Base-by-base conservation (phyloP, 2,888 invertebrate genomes). In the Galeopsomyia nigrocyanea region DNA sequence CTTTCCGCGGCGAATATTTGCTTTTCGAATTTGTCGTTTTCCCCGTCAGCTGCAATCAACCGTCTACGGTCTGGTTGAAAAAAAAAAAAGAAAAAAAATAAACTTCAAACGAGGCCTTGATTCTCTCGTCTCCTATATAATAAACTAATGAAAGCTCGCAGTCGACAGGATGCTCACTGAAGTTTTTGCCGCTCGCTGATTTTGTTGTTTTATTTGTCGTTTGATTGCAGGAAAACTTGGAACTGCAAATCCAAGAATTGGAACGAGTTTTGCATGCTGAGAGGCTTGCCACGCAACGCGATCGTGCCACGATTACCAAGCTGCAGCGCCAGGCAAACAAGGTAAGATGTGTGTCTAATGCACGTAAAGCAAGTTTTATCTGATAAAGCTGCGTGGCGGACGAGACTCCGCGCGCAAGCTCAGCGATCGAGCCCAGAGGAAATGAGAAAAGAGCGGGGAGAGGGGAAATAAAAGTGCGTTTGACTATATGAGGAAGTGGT, bases 231-330 rank as follows among this genome's bases (percentile, higher is more conserved):
- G 84, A 84, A 66, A 82, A 80, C 63, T 65, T 84, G 75, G 84
- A 84, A 68, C 81, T 81, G 51, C 78, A 81, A 64, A 83, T 84
- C 10, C 81, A 80, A 51, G 83, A 84, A 74, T 75, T 84, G 75
- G 84, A 84, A 61, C 81, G 81, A 70, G 79, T 81, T 39, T 75
- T 84, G 68, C 80, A 83, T 69, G 82, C 80, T 49, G 84, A 84
- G 75, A 79, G 84, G 47, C 76, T 81, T 13, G 83, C 81, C 17
- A 80, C 82, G 5, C 84, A 84, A 76, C 79, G 82, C n/a, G 84
- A 84, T 78, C 82, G 84, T 55, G 82, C 83, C 31, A 84, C 83
- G 17, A 84, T 84, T 74, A 82, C 82, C n/a, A 84, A 84, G 72
- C 73, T 84, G 39, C 84, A 84, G 74, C 82, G 84, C 71, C 84